These are phyloP conservation scores for Philereme transversata DNA, from an alignment of 2,888 invertebrate species.

Conservation along the genomic window DNA sequence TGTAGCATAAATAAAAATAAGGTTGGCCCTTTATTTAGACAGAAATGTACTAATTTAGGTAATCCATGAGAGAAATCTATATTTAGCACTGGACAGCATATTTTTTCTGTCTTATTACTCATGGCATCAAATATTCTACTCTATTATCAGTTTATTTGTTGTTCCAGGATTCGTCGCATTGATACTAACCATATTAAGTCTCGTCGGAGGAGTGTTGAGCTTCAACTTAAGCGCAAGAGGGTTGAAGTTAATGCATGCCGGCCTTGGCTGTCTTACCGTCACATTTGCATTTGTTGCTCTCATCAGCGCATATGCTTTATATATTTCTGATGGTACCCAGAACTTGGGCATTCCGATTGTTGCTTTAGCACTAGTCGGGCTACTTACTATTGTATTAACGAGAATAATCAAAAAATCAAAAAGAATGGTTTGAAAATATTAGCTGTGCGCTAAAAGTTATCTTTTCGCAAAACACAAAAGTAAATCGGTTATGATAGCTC, in stretches of 20 bases:
- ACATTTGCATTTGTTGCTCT: constrained; percentile 51
- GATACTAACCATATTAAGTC: constrained; percentile 52
- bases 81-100: no score
- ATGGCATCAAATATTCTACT: not conserved
- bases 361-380: constrained; percentile 51
- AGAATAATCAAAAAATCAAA: constrained; percentile 41
- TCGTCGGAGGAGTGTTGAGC: constrained; percentile 56
- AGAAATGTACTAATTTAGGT: no score
- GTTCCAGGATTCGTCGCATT: constrained; percentile 62
- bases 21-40: no score
- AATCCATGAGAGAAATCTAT: no score
- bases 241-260: constrained; percentile 46
- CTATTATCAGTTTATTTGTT: constrained; percentile 3
- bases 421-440: not conserved
- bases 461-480: no score
- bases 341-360: constrained; percentile 51
- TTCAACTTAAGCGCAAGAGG: constrained; percentile 41
- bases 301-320: constrained; percentile 43
- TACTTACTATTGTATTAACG: constrained; percentile 41
- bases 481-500: no score
- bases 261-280: constrained; percentile 49
- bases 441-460: no score
- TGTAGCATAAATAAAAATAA: no score
- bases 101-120: not conserved
- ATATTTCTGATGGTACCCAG: constrained; percentile 36